A percentile compares a stretch with the other conserved stretches of the same genome.
Conservation (phyloP, 2,113 vertebrate genomes). For the Alligator mississippiensis region DNA sequence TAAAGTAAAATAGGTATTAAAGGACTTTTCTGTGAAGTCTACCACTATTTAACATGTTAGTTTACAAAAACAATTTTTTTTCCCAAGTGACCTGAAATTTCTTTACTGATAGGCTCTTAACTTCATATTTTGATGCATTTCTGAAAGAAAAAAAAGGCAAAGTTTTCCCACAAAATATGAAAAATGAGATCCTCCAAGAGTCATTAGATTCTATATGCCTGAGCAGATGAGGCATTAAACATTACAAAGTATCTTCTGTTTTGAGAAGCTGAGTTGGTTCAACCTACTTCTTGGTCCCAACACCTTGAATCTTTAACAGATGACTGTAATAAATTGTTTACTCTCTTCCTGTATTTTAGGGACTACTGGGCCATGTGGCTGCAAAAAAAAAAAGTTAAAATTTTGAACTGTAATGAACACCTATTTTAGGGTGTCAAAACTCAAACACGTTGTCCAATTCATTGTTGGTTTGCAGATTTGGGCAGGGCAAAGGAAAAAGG, state of each 20-base stretch:
- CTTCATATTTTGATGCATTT: neutral
- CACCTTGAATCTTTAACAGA: neutral
- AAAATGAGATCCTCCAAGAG: neutral
- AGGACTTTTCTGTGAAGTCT: too few relatives aligned
- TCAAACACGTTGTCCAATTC: neutral
- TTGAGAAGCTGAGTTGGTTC: neutral
- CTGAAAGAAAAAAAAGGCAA: constrained; percentile 11
- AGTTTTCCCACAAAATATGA: neutral
- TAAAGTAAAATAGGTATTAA: too few relatives aligned
- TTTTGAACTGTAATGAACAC: neutral
- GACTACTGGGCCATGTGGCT: neutral
- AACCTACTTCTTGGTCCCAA: neutral
- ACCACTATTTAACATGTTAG: neutral
- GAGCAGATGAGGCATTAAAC: neutral
- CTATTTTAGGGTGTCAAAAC: neutral
- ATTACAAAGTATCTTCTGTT: constrained; percentile 18
- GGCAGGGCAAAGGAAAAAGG: neutral
- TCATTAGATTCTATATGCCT: neutral
- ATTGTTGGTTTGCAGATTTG: neutral
- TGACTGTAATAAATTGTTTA: neutral
- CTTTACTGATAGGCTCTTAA: constrained; percentile 31
- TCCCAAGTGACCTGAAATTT: neutral
- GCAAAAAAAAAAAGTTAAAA: neutral
- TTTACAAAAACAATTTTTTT: neutral
- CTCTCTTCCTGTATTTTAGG: neutral